Base-by-base conservation (phyloP, 2,888 invertebrate genomes). In the Protodeltote pygarga region DNA sequence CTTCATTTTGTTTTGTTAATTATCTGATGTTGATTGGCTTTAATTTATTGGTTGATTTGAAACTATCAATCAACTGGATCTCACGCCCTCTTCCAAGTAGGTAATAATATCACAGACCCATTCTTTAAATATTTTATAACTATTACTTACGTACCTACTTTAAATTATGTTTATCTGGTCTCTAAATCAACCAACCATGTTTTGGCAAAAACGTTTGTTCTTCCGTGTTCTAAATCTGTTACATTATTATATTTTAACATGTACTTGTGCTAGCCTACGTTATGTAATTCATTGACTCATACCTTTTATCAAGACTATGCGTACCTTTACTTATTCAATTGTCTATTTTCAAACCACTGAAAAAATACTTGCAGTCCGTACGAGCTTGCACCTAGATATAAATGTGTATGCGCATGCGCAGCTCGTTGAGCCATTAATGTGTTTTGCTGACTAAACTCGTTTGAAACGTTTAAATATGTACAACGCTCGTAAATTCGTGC, bases 401-500 rank as follows among this genome's bases (percentile, higher is more conserved):
- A 20, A 5, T 13, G 9, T 19, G 3, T 10, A 24, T n/a, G n/a
- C n/a, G n/a, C n/a, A n/a, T n/a, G n/a, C 24, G 16, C 40, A 28
- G 31, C 17, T 28, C 6, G 11, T 15, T 24, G 16, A 34, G 34
- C 29, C 45, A 29, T 47, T 23, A 48, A 41, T 38, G 35, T 49
- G 32, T 61, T 59, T 57, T 42, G 27, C 54, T 41, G 40, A 40
- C 45, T 44, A 55, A 60, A 64, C 65, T 46, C 45, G 62, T 65
- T 65, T 71, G 38, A n/a, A 62, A 60, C 53, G 58, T 57, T 54
- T 58, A 62, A 62, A 65, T 57, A 58, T 54, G 39, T 63, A 65
- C 53, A 54, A 65, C 53, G 38, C 51, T 67, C 34, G 52, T 58
- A 50, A 58, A 67, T 44, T 34, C 51, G 74, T 79, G 78, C 76